A percentile compares a stretch with the other conserved stretches of the same genome.
These are phyloP conservation scores for Chinchilla lanigera DNA, from an alignment of 2,113 vertebrate genomes.

Conservation along the genomic window DNA sequence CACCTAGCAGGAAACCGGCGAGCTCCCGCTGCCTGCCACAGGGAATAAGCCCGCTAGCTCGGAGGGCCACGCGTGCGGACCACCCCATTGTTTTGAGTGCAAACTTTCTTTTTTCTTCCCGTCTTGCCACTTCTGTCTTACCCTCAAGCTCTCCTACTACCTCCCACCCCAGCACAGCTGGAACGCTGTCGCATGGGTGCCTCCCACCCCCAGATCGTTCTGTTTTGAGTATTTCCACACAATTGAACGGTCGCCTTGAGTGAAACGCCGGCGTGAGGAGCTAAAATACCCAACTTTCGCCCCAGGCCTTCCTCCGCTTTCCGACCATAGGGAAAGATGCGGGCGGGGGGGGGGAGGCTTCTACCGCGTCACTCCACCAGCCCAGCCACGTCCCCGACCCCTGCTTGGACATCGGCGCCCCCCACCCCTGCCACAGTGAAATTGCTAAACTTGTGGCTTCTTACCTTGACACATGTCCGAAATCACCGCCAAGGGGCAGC, in stretches of 20 bases:
- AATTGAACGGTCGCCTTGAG: not conserved
- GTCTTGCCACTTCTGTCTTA: not conserved
- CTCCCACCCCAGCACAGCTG: not conserved
- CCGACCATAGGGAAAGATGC: not conserved
- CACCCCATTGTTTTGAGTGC: constrained; percentile 61
- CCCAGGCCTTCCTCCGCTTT: constrained; percentile 49
- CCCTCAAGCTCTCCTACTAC: not conserved
- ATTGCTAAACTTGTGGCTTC: constrained; percentile 72
- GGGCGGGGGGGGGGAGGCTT: not conserved
- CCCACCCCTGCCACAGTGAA: constrained; percentile 21
- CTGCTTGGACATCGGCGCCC: not conserved
- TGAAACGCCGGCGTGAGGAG: not conserved
- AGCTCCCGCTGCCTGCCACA: not conserved
- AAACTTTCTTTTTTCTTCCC: constrained; percentile 65
- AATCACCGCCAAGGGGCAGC: constrained; percentile 59
- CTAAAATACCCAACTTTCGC: constrained; percentile 62
- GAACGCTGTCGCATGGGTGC: not conserved
- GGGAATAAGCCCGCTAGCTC: not conserved
- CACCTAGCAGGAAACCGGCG: not conserved
- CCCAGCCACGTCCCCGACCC: not conserved
- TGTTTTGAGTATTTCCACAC: constrained; percentile 35
- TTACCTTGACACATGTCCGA: constrained; percentile 85
- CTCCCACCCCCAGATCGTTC: not conserved
- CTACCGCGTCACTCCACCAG: not conserved
- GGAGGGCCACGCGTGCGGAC: not conserved